These are phyloP conservation scores for Pimpla rufipes DNA, from an alignment of 2,888 invertebrate species.

Conservation along the genomic window DNA sequence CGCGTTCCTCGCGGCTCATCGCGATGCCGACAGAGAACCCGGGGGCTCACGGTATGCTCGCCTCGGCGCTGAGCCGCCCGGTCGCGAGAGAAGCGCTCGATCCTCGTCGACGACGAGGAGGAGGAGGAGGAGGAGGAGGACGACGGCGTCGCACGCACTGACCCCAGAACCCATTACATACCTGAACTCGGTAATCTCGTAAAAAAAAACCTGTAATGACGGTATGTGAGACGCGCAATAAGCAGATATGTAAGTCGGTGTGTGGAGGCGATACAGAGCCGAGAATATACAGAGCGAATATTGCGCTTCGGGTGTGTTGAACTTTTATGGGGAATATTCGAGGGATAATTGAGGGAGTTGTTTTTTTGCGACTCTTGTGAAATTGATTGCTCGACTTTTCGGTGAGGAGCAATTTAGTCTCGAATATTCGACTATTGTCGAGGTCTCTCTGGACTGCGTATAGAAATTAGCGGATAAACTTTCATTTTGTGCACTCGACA, in stretches of 20 bases:
- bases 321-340: too few relatives aligned
- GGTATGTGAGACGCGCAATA: conserved; percentile 50
- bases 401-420: too few relatives aligned
- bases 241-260: conserved; percentile 41
- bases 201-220: conserved; percentile 56
- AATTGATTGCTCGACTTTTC: too few relatives aligned
- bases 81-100: background rate
- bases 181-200: conserved; percentile 65
- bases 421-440: too few relatives aligned
- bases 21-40: conserved; percentile 47
- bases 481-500: too few relatives aligned
- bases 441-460: too few relatives aligned
- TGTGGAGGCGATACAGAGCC: too few relatives aligned
- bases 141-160: conserved; percentile 55
- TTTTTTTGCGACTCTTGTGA: too few relatives aligned
- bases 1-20: conserved; percentile 31
- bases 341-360: too few relatives aligned
- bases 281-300: too few relatives aligned
- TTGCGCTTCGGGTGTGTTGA: too few relatives aligned
- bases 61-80: background rate
- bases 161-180: conserved; percentile 60
- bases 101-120: background rate
- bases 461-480: too few relatives aligned
- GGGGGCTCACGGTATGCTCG: conserved; percentile 27
- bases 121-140: background rate